Base-by-base conservation (phyloP, 2,797 vertebrate species). In the Selene dorsalis region DNA sequence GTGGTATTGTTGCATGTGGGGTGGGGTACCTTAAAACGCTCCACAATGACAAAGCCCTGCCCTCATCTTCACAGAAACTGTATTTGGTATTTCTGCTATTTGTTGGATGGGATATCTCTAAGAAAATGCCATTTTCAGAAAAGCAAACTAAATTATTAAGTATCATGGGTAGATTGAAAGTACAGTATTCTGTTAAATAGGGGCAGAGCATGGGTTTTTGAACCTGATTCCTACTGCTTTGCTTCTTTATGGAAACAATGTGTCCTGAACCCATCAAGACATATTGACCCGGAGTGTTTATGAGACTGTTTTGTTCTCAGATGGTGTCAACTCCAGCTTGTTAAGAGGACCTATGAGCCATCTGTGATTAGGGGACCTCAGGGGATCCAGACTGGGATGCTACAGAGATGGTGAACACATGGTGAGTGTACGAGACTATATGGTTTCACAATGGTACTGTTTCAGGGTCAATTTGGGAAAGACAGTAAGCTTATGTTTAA, bases 21-120 rank as follows among this genome's bases (percentile, higher is more conserved):
- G 24, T 78, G 87, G 92, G 26, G 58, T 41, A 90, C 93, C 93
- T 94, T 94, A 94, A 94, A 85, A 88, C 24, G 17, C 69, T 79
- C 61, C 77, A 86, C 89, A 87, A 87, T 88, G 91, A 89, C 89
- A 93, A 89, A 93, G 89, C 93, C 93, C 92, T 91, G 89, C 93
- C 93, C 89, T 94, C 91, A 69, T 89, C 82, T 45, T 82, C 88
- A 84, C 73, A 79, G 80, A 78, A 75, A 83, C 91, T 85, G 77
- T 83, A 79, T 87, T 89, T 86, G 79, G 74, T 81, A 66, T 87
- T 86, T 88, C 50, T 90, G 76, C 65, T 75, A 84, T 87, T 82
- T 89, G 79, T 75, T 71, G 58, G 73, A 59, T 75, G 72, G 66
- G 45, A 43, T 73, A 78, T 60, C 58, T 72, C 45, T 58, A 14